Evolutionary conservation across 2,797 vertebrate genomes (phyloP).

Genomic region (Etheostoma nigrum): DNA sequence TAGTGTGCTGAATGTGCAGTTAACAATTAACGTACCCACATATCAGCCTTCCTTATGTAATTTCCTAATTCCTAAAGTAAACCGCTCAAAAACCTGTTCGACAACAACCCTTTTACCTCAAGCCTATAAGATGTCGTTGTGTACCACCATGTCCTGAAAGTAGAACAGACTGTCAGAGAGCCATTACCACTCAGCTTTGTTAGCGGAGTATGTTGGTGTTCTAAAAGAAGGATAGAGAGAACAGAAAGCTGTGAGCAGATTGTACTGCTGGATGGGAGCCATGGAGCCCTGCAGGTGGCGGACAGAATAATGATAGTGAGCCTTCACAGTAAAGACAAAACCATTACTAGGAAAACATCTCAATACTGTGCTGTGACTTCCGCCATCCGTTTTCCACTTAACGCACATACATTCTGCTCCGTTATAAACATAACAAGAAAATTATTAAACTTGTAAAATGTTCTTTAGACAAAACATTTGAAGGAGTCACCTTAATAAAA

Average conservation of each 20-base stretch:
- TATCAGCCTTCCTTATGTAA: not conserved
- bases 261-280: slow-evolving; percentile 62
- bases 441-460: not conserved
- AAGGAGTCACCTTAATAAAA: not conserved
- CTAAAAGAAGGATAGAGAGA: slow-evolving; percentile 1
- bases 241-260: slow-evolving; percentile 54
- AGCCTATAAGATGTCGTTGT: not conserved
- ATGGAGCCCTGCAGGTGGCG: slow-evolving; percentile 57
- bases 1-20: not conserved
- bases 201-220: slow-evolving; percentile 21
- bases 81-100: not conserved
- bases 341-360: not conserved
- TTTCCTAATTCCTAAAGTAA: not conserved
- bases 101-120: not conserved
- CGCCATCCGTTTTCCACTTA: not conserved
- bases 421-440: not conserved
- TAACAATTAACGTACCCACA: too few relatives aligned
- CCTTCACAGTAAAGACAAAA: slow-evolving; percentile 11
- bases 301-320: slow-evolving; percentile 63
- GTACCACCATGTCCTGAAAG: not conserved
- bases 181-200: slow-evolving; percentile 35
- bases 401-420: not conserved
- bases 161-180: slow-evolving; percentile 6
- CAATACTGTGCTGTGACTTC: not conserved
- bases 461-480: not conserved